Base-by-base conservation (phyloP, 2,797 vertebrate species). In the Sebastes trivittatus region DNA sequence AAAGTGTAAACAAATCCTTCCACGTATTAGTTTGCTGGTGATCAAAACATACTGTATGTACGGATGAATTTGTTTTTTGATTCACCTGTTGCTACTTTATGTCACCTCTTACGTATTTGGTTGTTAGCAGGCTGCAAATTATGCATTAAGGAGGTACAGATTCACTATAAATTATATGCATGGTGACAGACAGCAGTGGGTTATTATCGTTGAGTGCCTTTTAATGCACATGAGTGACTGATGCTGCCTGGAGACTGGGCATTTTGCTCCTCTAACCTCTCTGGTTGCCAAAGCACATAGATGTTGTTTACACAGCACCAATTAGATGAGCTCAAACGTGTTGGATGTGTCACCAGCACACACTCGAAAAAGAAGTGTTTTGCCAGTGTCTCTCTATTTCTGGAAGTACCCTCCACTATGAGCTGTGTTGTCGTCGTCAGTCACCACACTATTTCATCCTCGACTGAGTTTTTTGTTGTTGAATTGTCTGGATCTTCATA, bases 241-340 rank as follows among this genome's bases (percentile, higher is more conserved):
- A 56, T 38, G 78, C 69, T 75, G 65, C 38, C 52, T 42, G 65
- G 59, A 78, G 60, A 62, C 56, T 4, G 6, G 5, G 22, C 29
- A 22, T 54, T 65, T 68, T 60, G 11, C 5, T 54, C 72, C 58
- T 64, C 4, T 18, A 36, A 36, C 34, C 11, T 69, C 42, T 75
- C 60, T 65, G 55, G 64, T 84, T 89, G 75, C 75, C 80, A 87
- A 85, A 83, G 82, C 76, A 84, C 85, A 75, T 23, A 55, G n/a
- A 60, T 16, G 34, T 14, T 85, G 80, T 88, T 85, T 81, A 49
- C 62, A 63, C 25, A 68, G 25, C 34, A 54, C 63, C 66, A 77
- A 66, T 83, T 77, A 83, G 74, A 83, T 84, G 76, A 83, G 83
- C 80, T 89, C 42, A 65, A 66, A 82, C 76, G 67, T 71, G 83